Evolutionary conservation across 2,113 vertebrate species (phyloP), one percentile per base, ranked within the genome.

Genomic region (Zosterops hypoxanthus): DNA sequence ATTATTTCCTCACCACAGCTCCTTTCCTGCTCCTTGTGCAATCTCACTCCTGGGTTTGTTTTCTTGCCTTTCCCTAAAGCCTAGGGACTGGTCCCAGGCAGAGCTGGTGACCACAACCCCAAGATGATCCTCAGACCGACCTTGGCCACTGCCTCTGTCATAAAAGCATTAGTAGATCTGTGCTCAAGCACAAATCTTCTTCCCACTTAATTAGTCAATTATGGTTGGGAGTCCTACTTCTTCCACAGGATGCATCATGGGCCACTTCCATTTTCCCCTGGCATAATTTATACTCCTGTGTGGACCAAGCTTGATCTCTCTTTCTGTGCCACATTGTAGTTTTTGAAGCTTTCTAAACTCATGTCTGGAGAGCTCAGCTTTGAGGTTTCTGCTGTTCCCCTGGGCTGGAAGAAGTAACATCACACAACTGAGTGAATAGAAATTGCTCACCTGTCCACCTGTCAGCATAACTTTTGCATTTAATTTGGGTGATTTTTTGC

Each of bases 1-100:
- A 63, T 82, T 90, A 93, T 92, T 95, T 92, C 88, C 85, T 90
- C 88, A 80, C 85, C 59, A 55, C 56, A 80, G 65, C 46, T 94
- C 33, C 46, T 65, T 87, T 82, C 63, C 85, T 8, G 2, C 59
- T 92, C 75, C 85, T 94, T 95, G 88, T 86, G 92, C 59, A 95
- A 95, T 93, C 60, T 63, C 68, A 65, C 46, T 65, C 63, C 46
- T 77, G 75, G 39, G 16, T 90, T 94, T 69, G 13, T 11, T 69
- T 78, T 87, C 41, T 81, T 78, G 47, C 31, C 34, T 60, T 87
- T 87, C 60, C 66, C 57, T 84, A 23, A 71, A 94, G 65, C 29
- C 73, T 16, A 12, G 26, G 28, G 60, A 28, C 42, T n/a, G 49
- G 17, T 76, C 26, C 13, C 61, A 82, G 33, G 6, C 44, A 64